Base-by-base conservation (phyloP, 2,797 vertebrate genomes). In the Helostoma temminkii region DNA sequence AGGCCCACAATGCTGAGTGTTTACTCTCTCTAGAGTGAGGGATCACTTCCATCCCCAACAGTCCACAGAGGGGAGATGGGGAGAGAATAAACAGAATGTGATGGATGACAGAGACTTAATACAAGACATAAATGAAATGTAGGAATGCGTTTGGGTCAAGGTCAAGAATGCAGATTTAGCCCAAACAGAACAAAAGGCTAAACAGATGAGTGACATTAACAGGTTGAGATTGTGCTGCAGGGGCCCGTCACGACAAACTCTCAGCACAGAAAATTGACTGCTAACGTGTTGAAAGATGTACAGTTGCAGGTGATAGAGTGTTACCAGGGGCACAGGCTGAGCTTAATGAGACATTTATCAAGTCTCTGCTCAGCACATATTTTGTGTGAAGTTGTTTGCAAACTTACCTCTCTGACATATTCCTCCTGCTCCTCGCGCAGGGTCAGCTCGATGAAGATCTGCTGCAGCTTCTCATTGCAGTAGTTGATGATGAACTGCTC, bases 401-500 rank as follows among this genome's bases (percentile, higher is more conserved):
- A 16, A 42, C 81, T 81, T 89, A 97, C 98, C 96, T 99, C 98
- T 85, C 97, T 91, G 73, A 99, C 62, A 64, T 99, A 99, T 43
- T 99, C 98, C 81, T 99, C 98, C 91, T 99, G 98, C 78, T 99
- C 98, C 83, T 99, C 97, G 14, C 96, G 96, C 70, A 99, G 92
- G 8, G 98, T 99, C 24, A 99, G 94, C 82, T 99, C 98, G 42
- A 99, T 99, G 94, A 99, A 99, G 91, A 99, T 98, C 91, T 99
- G 98, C 85, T 99, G 98, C 70, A 99, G 84, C 87, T 99, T 99
- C 92, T 99, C 98, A 26, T 99, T 99, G 88, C 98, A 99, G 86
- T 99, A 99, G 92, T 99, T 99, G 88, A 99, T 99, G 85, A 99
- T 99, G 85, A 99, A 99, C 85, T 99, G 98, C 87, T 99, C 98